phyloP scores from a whole-genome alignment of 2,797 vertebrate genomes.

The Pangasius djambal region DNA sequence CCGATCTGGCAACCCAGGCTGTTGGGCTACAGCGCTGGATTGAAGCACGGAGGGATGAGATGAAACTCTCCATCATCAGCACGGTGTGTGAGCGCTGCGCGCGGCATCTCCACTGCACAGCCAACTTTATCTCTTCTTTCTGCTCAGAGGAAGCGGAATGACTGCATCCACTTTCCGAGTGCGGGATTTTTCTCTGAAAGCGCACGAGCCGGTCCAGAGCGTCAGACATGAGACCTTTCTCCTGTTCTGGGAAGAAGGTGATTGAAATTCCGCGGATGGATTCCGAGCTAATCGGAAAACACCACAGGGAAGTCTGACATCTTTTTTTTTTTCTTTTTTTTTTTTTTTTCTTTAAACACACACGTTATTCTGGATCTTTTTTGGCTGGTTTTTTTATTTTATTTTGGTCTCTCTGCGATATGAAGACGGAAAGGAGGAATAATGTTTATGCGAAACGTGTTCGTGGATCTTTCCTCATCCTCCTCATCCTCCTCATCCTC shows the following conservation, averaged over 20 bases:
- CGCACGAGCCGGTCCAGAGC: neutral
- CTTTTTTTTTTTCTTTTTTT: conserved; percentile 45
- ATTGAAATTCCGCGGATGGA: conserved; percentile 68
- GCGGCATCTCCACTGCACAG: conserved; percentile 4
- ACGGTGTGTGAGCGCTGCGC: conserved; percentile 15
- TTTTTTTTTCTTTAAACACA: conserved; percentile 10
- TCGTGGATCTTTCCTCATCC: conserved; percentile 66
- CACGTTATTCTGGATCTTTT: neutral
- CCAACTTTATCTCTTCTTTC: neutral
- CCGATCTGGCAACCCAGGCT: conserved; percentile 18
- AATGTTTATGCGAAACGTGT: conserved; percentile 70
- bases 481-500: conserved; percentile 61
- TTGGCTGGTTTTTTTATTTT: conserved; percentile 18
- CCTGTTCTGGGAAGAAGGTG: conserved; percentile 58
- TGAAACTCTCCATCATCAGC: conserved; percentile 24
- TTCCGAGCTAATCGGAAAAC: conserved; percentile 64
- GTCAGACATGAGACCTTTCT: neutral
- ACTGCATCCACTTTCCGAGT: neutral
- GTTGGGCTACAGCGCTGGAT: neutral
- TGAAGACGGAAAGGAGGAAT: conserved; percentile 60
- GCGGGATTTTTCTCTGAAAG: neutral
- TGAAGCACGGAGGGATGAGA: conserved; percentile 11
- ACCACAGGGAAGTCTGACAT: conserved; percentile 59
- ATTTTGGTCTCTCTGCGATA: conserved; percentile 9
- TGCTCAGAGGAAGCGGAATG: conserved; percentile 1